These are phyloP conservation scores for Leptobrachium leishanense DNA, from an alignment of 2,113 vertebrate genomes.

Conservation along the genomic window DNA sequence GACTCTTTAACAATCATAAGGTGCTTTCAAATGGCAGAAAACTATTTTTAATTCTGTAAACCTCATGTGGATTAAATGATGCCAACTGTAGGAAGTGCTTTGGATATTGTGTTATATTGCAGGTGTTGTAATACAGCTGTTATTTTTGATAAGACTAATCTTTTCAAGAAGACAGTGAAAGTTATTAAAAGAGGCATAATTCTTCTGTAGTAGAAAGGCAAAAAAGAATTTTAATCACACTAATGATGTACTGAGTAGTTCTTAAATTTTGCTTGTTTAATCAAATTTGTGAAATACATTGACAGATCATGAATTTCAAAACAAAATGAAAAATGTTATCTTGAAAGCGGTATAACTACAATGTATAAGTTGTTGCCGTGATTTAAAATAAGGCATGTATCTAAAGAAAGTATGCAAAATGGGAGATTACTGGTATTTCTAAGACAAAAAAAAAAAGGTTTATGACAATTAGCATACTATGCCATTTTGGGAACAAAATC, in stretches of 20 bases:
- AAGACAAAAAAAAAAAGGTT: too few relatives aligned
- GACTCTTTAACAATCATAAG: neutral
- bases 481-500: too few relatives aligned
- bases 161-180: slow-evolving; percentile 3
- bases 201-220: neutral
- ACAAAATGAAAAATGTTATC: too few relatives aligned
- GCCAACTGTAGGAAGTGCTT: neutral
- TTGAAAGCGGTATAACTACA: too few relatives aligned
- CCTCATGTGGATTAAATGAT: neutral
- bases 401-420: too few relatives aligned
- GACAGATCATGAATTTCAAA: neutral
- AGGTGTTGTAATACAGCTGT: neutral
- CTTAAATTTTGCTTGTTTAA: too few relatives aligned
- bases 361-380: too few relatives aligned
- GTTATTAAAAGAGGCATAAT: neutral
- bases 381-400: too few relatives aligned
- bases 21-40: neutral
- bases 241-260: too few relatives aligned
- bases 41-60: neutral
- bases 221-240: neutral
- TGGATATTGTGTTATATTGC: neutral
- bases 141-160: slow-evolving; percentile 5
- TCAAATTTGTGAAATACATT: neutral
- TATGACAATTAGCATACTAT: too few relatives aligned
- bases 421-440: too few relatives aligned